These are phyloP conservation scores for Phodopus roborovskii DNA, from an alignment of 2,113 vertebrate genomes.

Conservation along the genomic window DNA sequence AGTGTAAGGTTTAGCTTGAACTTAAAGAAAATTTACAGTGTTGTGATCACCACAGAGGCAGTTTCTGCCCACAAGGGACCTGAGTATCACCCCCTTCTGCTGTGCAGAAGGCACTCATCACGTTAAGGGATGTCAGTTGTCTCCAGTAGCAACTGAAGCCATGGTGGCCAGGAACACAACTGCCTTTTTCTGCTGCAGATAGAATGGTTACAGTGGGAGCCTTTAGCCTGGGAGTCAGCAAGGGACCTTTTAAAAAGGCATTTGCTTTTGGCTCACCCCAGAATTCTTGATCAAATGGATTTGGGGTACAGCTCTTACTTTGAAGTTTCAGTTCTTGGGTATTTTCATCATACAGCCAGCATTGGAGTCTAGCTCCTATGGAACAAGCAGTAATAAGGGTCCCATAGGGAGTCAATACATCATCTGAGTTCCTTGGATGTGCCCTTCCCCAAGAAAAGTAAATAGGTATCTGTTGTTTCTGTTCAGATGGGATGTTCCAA, in stretches of 20 bases:
- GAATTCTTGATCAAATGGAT: neutral
- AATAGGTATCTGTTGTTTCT: neutral
- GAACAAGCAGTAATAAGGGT: neutral
- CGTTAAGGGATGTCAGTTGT: rapidly evolving
- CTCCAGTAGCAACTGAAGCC: neutral
- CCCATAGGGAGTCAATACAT: neutral
- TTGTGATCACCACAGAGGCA: neutral
- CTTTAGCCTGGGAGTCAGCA: neutral
- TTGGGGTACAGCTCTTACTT: neutral
- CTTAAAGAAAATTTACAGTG: slow-evolving; percentile 71
- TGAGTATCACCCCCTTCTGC: neutral
- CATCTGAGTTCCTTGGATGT: neutral
- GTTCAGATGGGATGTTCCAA: neutral
- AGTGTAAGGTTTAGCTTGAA: slow-evolving; percentile 57
- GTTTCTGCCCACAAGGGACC: neutral
- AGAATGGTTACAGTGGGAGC: neutral
- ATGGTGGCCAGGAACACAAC: rapidly evolving
- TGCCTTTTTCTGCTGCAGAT: neutral
- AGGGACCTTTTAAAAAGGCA: neutral
- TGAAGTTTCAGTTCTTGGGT: neutral
- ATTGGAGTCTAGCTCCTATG: neutral
- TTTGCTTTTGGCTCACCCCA: too few relatives aligned
- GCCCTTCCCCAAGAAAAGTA: neutral
- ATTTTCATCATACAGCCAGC: neutral
- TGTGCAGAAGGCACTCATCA: neutral